These are phyloP conservation scores for Rhorus exstirpatorius DNA, from an alignment of 2,888 invertebrate genomes.

Conservation along the genomic window DNA sequence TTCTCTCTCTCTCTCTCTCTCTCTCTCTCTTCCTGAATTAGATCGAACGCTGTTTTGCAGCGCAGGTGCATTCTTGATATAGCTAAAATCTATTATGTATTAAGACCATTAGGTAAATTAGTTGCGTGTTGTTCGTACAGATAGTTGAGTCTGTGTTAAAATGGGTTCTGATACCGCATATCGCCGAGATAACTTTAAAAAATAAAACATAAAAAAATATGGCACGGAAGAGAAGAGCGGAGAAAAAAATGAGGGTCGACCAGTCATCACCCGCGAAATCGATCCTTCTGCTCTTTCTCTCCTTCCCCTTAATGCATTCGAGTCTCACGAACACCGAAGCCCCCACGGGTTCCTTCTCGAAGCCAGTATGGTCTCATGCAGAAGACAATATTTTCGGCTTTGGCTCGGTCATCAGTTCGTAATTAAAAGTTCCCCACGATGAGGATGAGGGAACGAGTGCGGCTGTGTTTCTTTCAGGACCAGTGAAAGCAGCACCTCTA, in stretches of 20 bases:
- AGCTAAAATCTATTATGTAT: conserved; percentile 6
- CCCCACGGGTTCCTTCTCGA: conserved; percentile 45
- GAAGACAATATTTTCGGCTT: conserved; percentile 85
- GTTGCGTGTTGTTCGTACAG: conserved; percentile 33
- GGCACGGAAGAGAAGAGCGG: conserved; percentile 23
- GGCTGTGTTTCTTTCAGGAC: conserved; percentile 51
- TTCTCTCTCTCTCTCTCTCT: neutral
- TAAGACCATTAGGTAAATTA: conserved; percentile 38
- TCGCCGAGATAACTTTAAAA: conserved; percentile 23
- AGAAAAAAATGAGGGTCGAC: conserved; percentile 65
- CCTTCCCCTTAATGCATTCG: conserved; percentile 68
- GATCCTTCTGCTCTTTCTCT: conserved; percentile 73
- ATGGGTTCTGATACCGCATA: conserved; percentile 7
- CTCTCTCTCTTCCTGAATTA: conserved; percentile 32
- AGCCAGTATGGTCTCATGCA: conserved; percentile 67
- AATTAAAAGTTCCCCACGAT: conserved; percentile 84
- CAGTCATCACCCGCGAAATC: conserved; percentile 69
- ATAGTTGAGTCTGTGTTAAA: conserved; percentile 28
- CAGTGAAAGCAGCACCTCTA: conserved; percentile 50
- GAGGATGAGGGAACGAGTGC: conserved; percentile 75
- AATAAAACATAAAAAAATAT: conserved; percentile 17
- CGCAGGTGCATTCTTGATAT: conserved; percentile 50
- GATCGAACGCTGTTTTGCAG: conserved; percentile 50
- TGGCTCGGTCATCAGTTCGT: conserved; percentile 85
- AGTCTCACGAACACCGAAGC: conserved; percentile 59